phyloP scores from a whole-genome alignment of 1,140 invertebrate species.

The Drosophila saltans region DNA sequence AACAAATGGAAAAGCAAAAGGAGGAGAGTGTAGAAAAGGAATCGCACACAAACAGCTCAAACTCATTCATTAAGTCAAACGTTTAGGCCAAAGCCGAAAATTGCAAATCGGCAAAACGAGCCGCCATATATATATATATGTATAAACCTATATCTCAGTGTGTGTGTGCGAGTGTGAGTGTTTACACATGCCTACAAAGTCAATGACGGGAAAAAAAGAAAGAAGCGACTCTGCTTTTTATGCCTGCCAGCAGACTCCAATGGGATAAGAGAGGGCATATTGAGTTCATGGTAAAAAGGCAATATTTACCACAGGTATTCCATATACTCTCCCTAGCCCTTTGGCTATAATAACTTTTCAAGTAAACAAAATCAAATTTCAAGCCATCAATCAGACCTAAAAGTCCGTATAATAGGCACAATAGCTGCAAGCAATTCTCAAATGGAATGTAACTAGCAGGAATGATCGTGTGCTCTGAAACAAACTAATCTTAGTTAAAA shows the following conservation, averaged over 20 bases:
- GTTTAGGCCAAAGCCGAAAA: constrained; percentile 59
- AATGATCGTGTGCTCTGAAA: no score
- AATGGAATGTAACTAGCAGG: no score
- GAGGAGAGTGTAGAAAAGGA: constrained; percentile 18
- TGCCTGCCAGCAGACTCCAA: background rate
- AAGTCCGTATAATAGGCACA: background rate
- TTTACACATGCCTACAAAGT: constrained; percentile 28
- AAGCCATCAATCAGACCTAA: background rate
- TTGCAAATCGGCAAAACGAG: constrained; percentile 60
- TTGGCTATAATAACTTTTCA: background rate
- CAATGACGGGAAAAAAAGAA: background rate
- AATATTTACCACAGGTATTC: constrained; percentile 7
- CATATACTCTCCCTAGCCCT: background rate
- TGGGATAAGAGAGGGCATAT: constrained; percentile 7
- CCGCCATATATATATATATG: background rate
- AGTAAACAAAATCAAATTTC: background rate
- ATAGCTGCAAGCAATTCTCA: no score
- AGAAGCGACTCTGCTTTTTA: constrained; percentile 19
- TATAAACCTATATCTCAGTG: background rate
- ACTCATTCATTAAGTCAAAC: constrained; percentile 72
- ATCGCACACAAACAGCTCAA: constrained; percentile 48
- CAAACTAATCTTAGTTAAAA: no score
- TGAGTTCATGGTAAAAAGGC: constrained; percentile 3
- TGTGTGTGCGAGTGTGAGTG: constrained; percentile 13
- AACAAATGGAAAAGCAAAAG: constrained; percentile 38